Conservation (phyloP, 2,113 vertebrate genomes). For the Scortum barcoo region DNA sequence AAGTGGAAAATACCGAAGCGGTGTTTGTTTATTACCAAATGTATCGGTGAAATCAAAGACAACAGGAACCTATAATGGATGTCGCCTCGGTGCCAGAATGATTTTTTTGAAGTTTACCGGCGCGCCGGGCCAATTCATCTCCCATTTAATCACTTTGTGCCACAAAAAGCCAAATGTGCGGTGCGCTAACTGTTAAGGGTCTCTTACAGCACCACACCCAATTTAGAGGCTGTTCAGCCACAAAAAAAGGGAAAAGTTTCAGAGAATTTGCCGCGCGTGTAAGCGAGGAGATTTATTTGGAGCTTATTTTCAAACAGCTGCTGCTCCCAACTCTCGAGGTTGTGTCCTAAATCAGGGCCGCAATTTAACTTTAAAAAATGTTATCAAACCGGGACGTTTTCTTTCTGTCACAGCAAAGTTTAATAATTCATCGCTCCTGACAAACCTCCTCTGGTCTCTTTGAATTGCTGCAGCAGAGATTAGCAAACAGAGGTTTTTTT, state of each 20-base stretch:
- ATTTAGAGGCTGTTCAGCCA: background rate
- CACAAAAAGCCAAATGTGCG: background rate
- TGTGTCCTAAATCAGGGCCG: conserved; percentile 42
- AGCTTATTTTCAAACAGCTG: conserved; percentile 19
- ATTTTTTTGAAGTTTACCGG: conserved; percentile 13
- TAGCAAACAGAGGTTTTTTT: conserved; percentile 50
- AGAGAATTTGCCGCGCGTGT: background rate
- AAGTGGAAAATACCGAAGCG: conserved; percentile 29
- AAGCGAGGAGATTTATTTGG: background rate
- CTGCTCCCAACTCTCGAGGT: background rate
- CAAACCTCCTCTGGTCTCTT: conserved; percentile 49
- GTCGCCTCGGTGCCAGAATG: conserved; percentile 2
- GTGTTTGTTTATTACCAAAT: conserved; percentile 13
- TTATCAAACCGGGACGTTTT: conserved; percentile 55
- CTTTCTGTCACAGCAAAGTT: conserved; percentile 54
- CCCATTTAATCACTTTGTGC: conserved; percentile 7
- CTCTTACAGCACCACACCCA: background rate
- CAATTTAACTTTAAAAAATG: conserved; percentile 48
- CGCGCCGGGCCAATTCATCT: conserved; percentile 5
- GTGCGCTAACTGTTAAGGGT: background rate
- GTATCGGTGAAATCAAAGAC: conserved; percentile 35
- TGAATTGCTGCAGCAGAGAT: conserved; percentile 36
- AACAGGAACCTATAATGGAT: conserved; percentile 28
- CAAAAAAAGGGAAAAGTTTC: background rate
- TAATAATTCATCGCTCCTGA: conserved; percentile 70